Base-by-base conservation (phyloP, 1,140 invertebrate genomes). In the Parapsyche elsis region DNA sequence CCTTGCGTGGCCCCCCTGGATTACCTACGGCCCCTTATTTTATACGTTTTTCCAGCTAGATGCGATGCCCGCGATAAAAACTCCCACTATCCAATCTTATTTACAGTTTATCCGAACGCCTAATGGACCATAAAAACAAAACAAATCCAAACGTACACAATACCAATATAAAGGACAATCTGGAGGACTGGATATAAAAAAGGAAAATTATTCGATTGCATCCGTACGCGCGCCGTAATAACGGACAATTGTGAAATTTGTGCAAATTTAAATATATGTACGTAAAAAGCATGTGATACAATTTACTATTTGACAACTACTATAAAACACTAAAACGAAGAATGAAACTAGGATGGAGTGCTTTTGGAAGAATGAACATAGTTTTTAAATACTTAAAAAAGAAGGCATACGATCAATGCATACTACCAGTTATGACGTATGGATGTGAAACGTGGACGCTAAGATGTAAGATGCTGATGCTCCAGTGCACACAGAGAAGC, bases 11-110 rank as follows among this genome's bases (percentile, higher is more conserved):
- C 44, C 57, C 59, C 76, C 59, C 76, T 74, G 24, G 64, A 67
- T 67, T 75, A 45, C 71, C 78, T 61, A 81, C 75, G 49, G 67
- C 64, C 77, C 73, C 76, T 75, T 71, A 76, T 79, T 79, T 79
- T 81, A 81, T 81, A 64, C 67, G 67, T 23, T 30, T 5, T 49
- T 46, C 44, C 14, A 21, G 26, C 12, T 21, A 44, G 70, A 71
- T 38, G 9, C 24, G 64, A 70, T 70, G 16, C n/a, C 64, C 64
- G 45, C 73, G 73, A 75, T 75, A 75, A 75, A 75, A 75, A 75
- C 16, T 75, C 44, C 73, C 24, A 14, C 73, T n/a, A 75, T 75
- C 73, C 73, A 75, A 75, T 75, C 73, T 75, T 75, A 75, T 75
- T 75, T 75, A 75, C 73, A 57, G 73, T 75, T 75, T 75, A 75